Conservation (phyloP, 2,888 invertebrate species). For the Pseudococcus longispinus region DNA sequence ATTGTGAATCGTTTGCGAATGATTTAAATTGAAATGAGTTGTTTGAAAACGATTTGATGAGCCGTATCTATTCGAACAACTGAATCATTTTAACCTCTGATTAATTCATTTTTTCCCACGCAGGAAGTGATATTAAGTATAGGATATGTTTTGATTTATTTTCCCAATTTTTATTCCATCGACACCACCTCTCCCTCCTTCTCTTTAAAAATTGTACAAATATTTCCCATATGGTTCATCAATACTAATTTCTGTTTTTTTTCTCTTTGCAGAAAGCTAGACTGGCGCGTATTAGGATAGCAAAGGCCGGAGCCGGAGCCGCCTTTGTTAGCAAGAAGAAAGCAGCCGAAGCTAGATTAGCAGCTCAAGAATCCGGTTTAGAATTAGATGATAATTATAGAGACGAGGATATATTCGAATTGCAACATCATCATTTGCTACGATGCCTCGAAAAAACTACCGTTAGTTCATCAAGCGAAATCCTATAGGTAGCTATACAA, state of each 20-base stretch:
- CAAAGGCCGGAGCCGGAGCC: constrained; percentile 97
- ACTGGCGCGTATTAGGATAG: constrained; percentile 95
- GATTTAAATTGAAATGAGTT: no score
- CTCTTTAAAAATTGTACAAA: not conserved
- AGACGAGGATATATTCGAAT: constrained; percentile 96
- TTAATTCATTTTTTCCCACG: no score
- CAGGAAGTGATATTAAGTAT: no score
- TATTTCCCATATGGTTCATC: not conserved
- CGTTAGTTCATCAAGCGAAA: constrained; percentile 67
- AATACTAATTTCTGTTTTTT: not conserved
- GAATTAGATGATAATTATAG: constrained; percentile 87
- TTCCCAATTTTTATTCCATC: no score
- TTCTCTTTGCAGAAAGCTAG: constrained; percentile 88
- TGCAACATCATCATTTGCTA: constrained; percentile 97
- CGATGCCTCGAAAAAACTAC: constrained; percentile 98
- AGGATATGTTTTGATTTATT: no score
- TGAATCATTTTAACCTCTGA: no score
- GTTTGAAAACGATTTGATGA: no score
- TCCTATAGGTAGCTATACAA: not conserved
- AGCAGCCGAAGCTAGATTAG: constrained; percentile 93
- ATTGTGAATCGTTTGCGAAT: no score
- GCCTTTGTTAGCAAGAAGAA: constrained; percentile 99
- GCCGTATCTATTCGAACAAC: no score
- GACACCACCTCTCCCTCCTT: no score
- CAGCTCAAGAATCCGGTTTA: constrained; percentile 90